Base-by-base conservation (phyloP, 2,797 vertebrate species). In the Micropoecilia bifurca region DNA sequence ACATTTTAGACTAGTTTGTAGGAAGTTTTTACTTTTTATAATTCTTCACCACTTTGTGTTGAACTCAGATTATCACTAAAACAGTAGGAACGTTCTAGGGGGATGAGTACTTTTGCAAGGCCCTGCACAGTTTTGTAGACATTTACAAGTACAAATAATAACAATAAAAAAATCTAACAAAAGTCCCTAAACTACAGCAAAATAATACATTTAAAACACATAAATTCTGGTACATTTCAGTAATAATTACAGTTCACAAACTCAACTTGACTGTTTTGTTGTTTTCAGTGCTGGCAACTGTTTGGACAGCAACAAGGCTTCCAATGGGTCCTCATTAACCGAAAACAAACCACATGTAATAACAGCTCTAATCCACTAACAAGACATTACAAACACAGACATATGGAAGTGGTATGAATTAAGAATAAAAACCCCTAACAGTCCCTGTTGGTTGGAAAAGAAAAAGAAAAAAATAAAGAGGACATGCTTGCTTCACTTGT, bases 291-390 rank as follows among this genome's bases (percentile, higher is more conserved):
- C 41, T 71, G 68, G 68, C 68, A 71, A 71, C 68, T 28, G 68
- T 16, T 66, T 30, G 25, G 68, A 71, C 68, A 71, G 39, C 68
- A 71, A 71, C 43, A 71, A 46, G 43, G 43, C 68, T 45, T n/a
- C 68, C 68, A 71, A 46, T 25, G 5, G 68, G 43, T 71, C 41
- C 43, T 71, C 13, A 43, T 46, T 71, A 71, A 46, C 68, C 25
- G 6, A 71, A 18, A 71, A 46, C 68, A 71, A 45, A 71, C 68
- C 68, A 46, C 68, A 71, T 71, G 68, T 71, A 71, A 71, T 46
- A 43, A 43, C 66, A 69, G 41, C 68, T 71, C 68, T 71, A 71
- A 71, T 46, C 68, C 25, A 8, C 68, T 71, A 48, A 55, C 59
- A 55, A 81, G 73, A 33, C 30, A 55, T 48, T 61, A 73, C 14